phyloP scores from a whole-genome alignment of 37 sponge, comb jelly and placozoan species.

The Halichondria panicea region DNA sequence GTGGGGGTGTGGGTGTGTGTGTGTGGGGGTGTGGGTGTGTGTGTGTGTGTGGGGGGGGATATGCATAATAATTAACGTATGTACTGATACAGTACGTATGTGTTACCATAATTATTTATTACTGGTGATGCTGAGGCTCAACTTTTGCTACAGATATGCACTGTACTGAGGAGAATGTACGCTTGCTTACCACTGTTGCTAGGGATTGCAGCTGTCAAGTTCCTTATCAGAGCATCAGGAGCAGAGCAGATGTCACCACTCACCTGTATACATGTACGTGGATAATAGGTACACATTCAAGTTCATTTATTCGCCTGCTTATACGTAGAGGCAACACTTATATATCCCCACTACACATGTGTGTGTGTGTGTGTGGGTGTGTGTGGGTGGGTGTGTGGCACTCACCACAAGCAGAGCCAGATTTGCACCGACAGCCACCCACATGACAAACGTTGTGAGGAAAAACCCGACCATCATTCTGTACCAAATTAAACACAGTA shows the following conservation, averaged over 20 bases:
- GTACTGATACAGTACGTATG: no score
- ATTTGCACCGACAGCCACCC: slow-evolving; percentile 46
- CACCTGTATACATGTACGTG: slow-evolving; percentile 19
- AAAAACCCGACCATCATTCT: slow-evolving; percentile 29
- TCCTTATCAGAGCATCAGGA: slow-evolving; percentile 55
- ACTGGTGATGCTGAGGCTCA: no score
- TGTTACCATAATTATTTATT: no score
- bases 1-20: not conserved
- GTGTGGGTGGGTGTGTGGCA: not conserved
- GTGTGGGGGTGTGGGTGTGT: no score
- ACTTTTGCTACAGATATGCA: no score
- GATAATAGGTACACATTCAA: not conserved
- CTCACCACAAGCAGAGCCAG: slow-evolving; percentile 42
- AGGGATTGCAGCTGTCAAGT: slow-evolving; percentile 34
- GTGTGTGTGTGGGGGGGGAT: no score
- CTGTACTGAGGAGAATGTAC: no score
- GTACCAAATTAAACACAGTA: not conserved
- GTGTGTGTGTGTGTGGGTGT: slow-evolving; percentile 9
- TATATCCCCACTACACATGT: not conserved
- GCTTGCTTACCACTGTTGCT: not conserved
- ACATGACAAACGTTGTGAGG: slow-evolving; percentile 22
- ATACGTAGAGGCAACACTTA: not conserved
- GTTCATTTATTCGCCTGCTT: not conserved
- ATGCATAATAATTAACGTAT: no score
- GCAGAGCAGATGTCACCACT: slow-evolving; percentile 46